Conservation (phyloP, 1,140 invertebrate species). For the Zaprionus ghesquierei region DNA sequence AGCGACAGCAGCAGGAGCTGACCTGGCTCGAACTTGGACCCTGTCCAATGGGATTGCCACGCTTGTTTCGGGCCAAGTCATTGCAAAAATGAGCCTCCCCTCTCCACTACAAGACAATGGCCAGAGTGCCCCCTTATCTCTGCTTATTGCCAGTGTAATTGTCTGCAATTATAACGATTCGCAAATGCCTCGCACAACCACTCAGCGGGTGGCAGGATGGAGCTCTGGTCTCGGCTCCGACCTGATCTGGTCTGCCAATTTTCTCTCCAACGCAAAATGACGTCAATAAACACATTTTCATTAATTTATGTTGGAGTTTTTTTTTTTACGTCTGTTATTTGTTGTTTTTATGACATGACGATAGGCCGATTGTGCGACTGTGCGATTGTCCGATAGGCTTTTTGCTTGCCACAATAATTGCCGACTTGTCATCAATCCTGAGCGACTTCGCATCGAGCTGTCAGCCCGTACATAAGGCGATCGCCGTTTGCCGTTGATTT, state of each 20-base stretch:
- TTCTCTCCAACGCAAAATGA: slow-evolving; percentile 65
- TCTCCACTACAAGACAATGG: slow-evolving; percentile 40
- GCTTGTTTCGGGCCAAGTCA: slow-evolving; percentile 23
- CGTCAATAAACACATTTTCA: slow-evolving; percentile 75
- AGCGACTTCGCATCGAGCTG: slow-evolving; percentile 34
- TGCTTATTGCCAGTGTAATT: slow-evolving; percentile 63
- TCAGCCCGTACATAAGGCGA: slow-evolving; percentile 35
- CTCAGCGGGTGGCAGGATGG: slow-evolving; percentile 64
- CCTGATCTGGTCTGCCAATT: slow-evolving; percentile 36
- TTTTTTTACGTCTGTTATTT: slow-evolving; percentile 23
- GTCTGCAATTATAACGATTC: slow-evolving; percentile 74
- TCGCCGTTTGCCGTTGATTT: slow-evolving; percentile 44
- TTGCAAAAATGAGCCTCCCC: slow-evolving; percentile 27
- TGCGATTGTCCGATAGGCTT: slow-evolving; percentile 33
- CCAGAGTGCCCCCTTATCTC: not conserved
- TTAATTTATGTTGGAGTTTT: slow-evolving; percentile 58
- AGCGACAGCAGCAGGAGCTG: slow-evolving; percentile 46
- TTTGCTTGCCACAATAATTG: slow-evolving; percentile 54
- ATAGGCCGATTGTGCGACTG: not conserved
- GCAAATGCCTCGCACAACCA: slow-evolving; percentile 34
- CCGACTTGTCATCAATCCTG: slow-evolving; percentile 73
- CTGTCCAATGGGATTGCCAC: slow-evolving; percentile 46
- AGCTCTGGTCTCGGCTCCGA: not conserved
- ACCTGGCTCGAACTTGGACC: slow-evolving; percentile 39
- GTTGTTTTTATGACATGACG: slow-evolving; percentile 62